Conservation (phyloP, 1,140 invertebrate species). For the Eumeta japonica region DNA sequence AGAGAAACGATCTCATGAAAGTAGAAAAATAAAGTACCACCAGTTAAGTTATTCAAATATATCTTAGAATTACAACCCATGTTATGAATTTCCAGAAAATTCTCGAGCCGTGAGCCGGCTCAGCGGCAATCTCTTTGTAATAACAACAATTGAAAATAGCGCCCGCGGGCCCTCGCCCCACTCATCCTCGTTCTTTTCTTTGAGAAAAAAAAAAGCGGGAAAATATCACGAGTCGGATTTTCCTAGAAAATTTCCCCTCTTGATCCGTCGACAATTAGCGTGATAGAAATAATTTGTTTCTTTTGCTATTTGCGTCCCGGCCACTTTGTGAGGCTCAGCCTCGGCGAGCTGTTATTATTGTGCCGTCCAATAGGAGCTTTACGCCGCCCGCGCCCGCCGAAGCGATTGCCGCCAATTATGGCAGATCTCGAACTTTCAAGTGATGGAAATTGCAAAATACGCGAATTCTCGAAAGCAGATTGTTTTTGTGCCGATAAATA, state of each 20-base stretch:
- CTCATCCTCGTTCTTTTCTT: constrained; percentile 13
- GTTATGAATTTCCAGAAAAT: no score
- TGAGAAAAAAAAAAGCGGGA: constrained; percentile 33
- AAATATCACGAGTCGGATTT: constrained; percentile 43
- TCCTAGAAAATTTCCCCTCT: constrained; percentile 32
- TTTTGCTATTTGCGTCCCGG: constrained; percentile 27
- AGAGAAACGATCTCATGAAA: no score
- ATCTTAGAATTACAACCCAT: neutral
- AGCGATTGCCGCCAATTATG: no score
- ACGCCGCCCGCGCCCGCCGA: no score
- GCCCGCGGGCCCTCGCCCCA: constrained; percentile 30
- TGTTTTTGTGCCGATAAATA: no score
- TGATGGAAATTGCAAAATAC: no score
- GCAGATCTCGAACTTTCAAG: no score
- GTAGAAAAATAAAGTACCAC: neutral
- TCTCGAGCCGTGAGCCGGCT: constrained; percentile 41
- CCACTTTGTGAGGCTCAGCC: no score
- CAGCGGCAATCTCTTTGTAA: constrained; percentile 52
- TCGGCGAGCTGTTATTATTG: no score
- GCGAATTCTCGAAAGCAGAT: no score
- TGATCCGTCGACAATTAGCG: constrained; percentile 51
- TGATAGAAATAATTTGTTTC: constrained; percentile 49
- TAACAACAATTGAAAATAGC: constrained; percentile 53
- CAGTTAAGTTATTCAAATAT: neutral
- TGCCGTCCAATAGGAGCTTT: no score